These are phyloP conservation scores for Lithophane leautieri DNA, from an alignment of 2,888 invertebrate species.

Conservation along the genomic window DNA sequence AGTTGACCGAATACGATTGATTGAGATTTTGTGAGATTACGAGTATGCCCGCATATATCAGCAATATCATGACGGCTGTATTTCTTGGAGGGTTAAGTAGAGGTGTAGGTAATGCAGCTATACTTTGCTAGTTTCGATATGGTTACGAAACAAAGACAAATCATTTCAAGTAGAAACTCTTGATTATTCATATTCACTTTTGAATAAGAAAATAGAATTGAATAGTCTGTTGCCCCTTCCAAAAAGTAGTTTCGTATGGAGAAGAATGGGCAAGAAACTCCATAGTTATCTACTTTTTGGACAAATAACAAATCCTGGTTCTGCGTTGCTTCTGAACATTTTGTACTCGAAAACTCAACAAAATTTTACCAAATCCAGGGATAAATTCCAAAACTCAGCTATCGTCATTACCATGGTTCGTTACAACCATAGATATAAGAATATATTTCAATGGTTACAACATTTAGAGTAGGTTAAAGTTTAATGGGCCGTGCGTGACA, in stretches of 20 bases:
- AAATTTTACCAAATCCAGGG: no score
- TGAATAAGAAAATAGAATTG: not conserved
- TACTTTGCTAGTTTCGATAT: not conserved
- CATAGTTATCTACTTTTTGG: no score
- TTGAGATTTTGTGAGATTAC: not conserved
- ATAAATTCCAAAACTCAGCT: not conserved
- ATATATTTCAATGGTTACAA: no score
- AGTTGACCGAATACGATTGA: constrained; percentile 10
- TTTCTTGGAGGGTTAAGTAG: not conserved
- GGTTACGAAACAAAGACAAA: no score
- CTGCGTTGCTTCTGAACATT: no score
- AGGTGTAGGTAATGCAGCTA: not conserved
- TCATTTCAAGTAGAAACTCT: no score
- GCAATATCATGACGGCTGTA: not conserved
- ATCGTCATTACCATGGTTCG: not conserved
- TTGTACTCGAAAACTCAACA: no score
- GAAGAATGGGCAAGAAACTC: not conserved
- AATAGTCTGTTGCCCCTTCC: not conserved
- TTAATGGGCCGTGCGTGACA: not conserved
- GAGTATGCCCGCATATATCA: not conserved
- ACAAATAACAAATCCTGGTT: no score
- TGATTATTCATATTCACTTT: not conserved
- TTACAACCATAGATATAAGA: no score
- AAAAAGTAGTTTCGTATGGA: not conserved
- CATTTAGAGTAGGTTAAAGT: not conserved